Percentiles rank a stretch among this genome's conserved stretches.
Evolutionary conservation across 2,113 vertebrate genomes (phyloP).

Genomic region (Otis tarda): DNA sequence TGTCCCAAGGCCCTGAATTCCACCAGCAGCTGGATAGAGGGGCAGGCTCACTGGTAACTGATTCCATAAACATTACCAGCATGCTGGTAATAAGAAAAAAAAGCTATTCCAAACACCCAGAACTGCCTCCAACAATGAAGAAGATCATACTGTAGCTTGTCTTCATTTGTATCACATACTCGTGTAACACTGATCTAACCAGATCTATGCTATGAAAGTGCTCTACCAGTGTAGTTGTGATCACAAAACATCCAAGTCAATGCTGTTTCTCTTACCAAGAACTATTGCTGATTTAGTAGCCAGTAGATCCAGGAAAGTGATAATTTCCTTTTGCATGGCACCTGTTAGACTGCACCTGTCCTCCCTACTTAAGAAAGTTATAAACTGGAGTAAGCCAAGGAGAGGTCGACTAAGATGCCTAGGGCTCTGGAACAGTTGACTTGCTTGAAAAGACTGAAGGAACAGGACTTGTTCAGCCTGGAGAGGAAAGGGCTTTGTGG

Average conservation of each 20-base stretch:
- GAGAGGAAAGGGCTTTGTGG: not conserved
- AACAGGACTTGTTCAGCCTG: not conserved
- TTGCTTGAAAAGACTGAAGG: not conserved
- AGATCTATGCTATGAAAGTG: not conserved
- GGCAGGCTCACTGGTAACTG: not conserved
- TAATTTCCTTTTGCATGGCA: not conserved
- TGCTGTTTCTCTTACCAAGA: not conserved
- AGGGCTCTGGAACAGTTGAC: not conserved
- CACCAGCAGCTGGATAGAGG: accelerated
- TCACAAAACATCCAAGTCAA: not conserved
- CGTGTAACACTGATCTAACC: not conserved
- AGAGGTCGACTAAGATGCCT: not conserved
- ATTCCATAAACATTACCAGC: not conserved
- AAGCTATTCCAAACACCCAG: not conserved
- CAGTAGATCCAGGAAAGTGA: not conserved
- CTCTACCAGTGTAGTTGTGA: not conserved
- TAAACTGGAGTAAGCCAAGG: not conserved
- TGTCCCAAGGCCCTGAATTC: not conserved
- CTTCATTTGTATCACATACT: not conserved
- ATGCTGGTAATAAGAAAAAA: not conserved
- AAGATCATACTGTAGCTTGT: not conserved
- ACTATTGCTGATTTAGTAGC: not conserved
- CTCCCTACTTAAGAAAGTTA: not conserved
- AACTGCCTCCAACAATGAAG: not conserved
- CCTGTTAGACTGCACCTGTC: not conserved